Base-by-base conservation (phyloP, 2,797 vertebrate genomes). In the Pelobates cultripes region DNA sequence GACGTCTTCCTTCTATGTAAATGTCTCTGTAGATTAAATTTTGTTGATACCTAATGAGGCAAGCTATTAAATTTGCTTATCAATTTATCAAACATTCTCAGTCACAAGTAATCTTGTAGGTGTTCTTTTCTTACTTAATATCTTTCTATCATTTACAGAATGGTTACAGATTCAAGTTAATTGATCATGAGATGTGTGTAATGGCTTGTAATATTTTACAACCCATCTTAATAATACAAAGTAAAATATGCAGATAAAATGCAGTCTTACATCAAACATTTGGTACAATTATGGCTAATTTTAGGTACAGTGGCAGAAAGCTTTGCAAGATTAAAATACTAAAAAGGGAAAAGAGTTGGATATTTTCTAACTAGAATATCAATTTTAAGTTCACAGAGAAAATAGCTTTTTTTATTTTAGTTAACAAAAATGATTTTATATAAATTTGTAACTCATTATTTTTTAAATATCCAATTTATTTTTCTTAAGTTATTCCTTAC, bases 31-130 rank as follows among this genome's bases (percentile, higher is more conserved):
- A 88, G 86, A 91, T 91, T 90, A 91, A 87, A 89, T 92, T 90
- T 84, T 87, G 83, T 81, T 89, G 82, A 84, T 89, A 87, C 81
- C 88, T 92, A 91, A 92, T 91, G 90, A 92, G 88, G 87, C 87
- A 90, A 83, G 84, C 91, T 90, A 92, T 91, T 90, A 91, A 90
- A 88, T 70, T 86, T 88, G 84, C 85, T 91, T 89, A 90, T 89
- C 87, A 89, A 89, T 93, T 91, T 92, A 91, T 94, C 93, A 93
- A 94, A 92, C 86, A 89, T 83, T 90, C 92, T 86, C 85, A 89
- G 85, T 90, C 87, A 90, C 85, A 85, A 86, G 89, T 91, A 89
- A 93, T 87, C 84, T 87, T 86, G 90, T 87, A 95, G 90, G 91
- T 91, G 80, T 89, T 88, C 90, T 88, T 89, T 88, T 92, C 89